Base-by-base conservation (phyloP, 2,113 vertebrate species). In the Anser brachyrhynchus region DNA sequence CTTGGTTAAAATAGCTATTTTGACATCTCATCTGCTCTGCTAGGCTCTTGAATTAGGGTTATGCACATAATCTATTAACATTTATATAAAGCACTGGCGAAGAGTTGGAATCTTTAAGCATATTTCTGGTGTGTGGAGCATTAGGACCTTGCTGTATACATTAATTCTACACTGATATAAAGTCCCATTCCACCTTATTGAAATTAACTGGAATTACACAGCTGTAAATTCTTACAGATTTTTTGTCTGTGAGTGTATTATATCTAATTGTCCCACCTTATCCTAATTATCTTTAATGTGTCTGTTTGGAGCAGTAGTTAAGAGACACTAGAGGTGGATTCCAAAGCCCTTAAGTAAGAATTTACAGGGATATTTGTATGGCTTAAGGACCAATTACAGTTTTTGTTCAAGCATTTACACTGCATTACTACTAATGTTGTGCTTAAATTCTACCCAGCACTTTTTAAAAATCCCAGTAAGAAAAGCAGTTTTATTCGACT, bases 251-350 rank as follows among this genome's bases (percentile, higher is more conserved):
- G n/a, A 80, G 31, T 37, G 8, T 33, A 70, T 82, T 26, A 13
- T 46, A 39, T 67, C 70, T 78, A 87, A 95, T 94, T 90, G 91
- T 83, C 29, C 25, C 0, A 0, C 64, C 37, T 94, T 70, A 85
- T 59, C 79, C 52, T 80, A 84, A 91, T 89, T 93, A 94, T 77
- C 69, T 91, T 83, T 90, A 84, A 90, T 94, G 61, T 88, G 52
- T 70, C 37, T 88, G 43, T 58, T 95, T 64, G 59, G 64, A 90
- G 33, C 41, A 70, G 54, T 8, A 85, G 55, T 54, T 76, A 79
- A 89, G 78, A 92, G 52, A 41, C 59, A 84, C 37, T 57, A 71
- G 7, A 76, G 80, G 31, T 84, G 17, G 72, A 94, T 94, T 96
- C 75, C 87, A 92, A 77, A 92, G n/a, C 67, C 0, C 0, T 86